Percentiles rank a stretch among this genome's conserved stretches.
phyloP scores from a whole-genome alignment of 2,888 invertebrate species.

The Sinelater perroti region DNA sequence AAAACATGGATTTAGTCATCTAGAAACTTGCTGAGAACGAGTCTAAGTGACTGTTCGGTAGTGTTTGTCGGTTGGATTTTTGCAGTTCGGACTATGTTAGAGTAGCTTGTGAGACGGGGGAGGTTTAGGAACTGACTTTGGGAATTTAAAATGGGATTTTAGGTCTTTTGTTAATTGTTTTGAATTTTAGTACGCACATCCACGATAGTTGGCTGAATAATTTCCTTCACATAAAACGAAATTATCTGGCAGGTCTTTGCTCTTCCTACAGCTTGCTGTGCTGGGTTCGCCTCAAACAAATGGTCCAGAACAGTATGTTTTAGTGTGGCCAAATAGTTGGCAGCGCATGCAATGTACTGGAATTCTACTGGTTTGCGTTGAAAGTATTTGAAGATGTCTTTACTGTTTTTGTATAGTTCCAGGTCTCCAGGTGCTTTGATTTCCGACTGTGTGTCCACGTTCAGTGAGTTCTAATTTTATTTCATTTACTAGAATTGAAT shows the following conservation, averaged over 20 bases:
- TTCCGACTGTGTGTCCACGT: too few species aligned
- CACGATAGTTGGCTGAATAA: too few species aligned
- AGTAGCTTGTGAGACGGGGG: neutral
- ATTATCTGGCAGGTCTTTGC: too few species aligned
- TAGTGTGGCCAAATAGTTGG: too few species aligned
- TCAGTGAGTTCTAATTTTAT: too few species aligned
- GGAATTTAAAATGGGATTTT: neutral
- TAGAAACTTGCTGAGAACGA: constrained; percentile 11
- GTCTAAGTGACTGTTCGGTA: constrained; percentile 1
- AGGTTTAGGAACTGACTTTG: neutral
- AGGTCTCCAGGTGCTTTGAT: too few species aligned
- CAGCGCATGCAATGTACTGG: constrained; percentile 33
- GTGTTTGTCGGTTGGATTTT: constrained; percentile 12
- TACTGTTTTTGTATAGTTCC: too few species aligned
- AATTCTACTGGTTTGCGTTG: too few species aligned
- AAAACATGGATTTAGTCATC: constrained; percentile 20
- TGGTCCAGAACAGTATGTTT: constrained; percentile 19
- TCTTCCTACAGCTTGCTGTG: constrained; percentile 16
- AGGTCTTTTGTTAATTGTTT: neutral
- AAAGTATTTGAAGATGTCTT: too few species aligned
- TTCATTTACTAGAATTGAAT: too few species aligned
- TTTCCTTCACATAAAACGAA: too few species aligned
- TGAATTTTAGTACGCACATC: constrained; percentile 8
- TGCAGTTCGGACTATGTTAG: constrained; percentile 2
- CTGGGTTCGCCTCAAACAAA: constrained; percentile 31